Percentiles rank a stretch among this genome's conserved stretches.
Evolutionary conservation across 2,888 invertebrate genomes (phyloP).

Genomic region (Cephalotes varians): DNA sequence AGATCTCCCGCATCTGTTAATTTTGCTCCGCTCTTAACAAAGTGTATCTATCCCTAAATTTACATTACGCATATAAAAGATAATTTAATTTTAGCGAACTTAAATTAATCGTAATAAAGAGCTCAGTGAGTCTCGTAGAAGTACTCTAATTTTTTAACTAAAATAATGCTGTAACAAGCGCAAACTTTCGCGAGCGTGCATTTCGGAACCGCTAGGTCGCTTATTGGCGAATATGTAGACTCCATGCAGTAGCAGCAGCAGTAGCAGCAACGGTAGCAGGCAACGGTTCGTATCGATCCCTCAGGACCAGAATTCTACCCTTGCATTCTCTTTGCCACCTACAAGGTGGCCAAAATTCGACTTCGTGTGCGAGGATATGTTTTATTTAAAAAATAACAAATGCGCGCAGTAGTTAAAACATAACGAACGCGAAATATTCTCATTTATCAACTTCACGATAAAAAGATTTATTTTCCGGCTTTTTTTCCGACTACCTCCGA

Average conservation of each 20-base stretch:
- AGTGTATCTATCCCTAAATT: slow-evolving; percentile 9
- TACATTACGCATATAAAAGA: not conserved
- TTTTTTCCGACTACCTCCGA: not conserved
- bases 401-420: not conserved
- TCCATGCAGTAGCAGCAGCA: slow-evolving; percentile 66
- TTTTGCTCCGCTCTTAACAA: not conserved
- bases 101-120: slow-evolving; percentile 23
- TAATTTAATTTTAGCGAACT: slow-evolving; percentile 9
- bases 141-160: slow-evolving; percentile 27
- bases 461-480: not conserved
- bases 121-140: not conserved
- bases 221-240: slow-evolving; percentile 65
- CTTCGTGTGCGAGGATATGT: not conserved
- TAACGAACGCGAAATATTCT: not conserved
- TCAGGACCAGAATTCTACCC: slow-evolving; percentile 68
- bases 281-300: slow-evolving; percentile 79
- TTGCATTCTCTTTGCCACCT: slow-evolving; percentile 70
- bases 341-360: slow-evolving; percentile 57
- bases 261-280: slow-evolving; percentile 50
- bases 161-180: not conserved
- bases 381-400: not conserved
- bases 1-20: not conserved
- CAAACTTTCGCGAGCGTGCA: slow-evolving; percentile 6
- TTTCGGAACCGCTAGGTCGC: slow-evolving; percentile 55
- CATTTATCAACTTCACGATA: not conserved